phyloP scores from a whole-genome alignment of 2,113 vertebrate species.

The Ahaetulla prasina region DNA sequence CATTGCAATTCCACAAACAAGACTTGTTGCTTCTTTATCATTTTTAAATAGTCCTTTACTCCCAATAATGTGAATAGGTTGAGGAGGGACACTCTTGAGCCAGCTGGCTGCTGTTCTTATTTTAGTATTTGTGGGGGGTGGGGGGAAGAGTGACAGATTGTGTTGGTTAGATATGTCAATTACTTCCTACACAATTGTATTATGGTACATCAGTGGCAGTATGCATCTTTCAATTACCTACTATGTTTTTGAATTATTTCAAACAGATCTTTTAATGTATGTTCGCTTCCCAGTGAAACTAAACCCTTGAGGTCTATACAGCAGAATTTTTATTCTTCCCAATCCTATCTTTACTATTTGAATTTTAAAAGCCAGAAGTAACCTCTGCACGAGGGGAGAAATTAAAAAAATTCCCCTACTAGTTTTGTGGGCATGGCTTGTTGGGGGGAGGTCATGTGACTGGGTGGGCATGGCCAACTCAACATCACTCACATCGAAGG shows the following conservation, averaged over 20 bases:
- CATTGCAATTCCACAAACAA: background rate
- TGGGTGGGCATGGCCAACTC: no score
- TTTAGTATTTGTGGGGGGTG: background rate
- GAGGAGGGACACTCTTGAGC: background rate
- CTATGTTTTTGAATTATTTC: background rate
- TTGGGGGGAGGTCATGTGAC: no score
- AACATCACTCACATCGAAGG: no score
- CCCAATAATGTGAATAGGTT: background rate
- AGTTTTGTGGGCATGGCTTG: no score
- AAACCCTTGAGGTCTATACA: background rate
- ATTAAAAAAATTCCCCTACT: no score
- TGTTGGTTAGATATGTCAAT: background rate
- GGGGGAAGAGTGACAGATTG: conserved; percentile 5
- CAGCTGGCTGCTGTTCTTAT: background rate
- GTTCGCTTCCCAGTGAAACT: background rate
- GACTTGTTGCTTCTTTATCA: background rate
- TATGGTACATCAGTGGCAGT: background rate
- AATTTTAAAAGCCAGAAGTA: background rate
- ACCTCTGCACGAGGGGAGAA: no score
- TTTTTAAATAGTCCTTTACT: background rate
- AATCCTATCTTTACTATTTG: background rate
- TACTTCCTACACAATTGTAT: background rate
- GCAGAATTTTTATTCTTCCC: background rate
- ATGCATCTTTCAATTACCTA: background rate
- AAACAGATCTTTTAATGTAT: background rate